phyloP scores from a whole-genome alignment of 2,113 vertebrate species.

The Lepidothrix coronata region DNA sequence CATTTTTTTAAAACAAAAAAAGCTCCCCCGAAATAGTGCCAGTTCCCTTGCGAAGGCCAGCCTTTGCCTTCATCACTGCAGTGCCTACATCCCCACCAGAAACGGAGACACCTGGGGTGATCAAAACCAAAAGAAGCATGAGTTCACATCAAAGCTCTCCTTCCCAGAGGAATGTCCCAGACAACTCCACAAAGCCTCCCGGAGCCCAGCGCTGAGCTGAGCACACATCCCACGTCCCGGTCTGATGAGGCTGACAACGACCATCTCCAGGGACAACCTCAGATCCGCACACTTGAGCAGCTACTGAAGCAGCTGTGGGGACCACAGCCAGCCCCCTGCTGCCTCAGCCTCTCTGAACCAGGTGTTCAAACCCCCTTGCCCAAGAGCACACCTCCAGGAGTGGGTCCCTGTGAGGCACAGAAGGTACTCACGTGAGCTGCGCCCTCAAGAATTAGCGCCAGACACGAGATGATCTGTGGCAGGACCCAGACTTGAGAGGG shows the following conservation, averaged over 20 bases:
- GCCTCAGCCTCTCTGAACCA: background rate
- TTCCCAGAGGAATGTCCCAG: background rate
- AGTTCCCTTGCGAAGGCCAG: background rate
- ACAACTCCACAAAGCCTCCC: background rate
- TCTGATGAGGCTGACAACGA: accelerated
- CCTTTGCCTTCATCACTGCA: background rate
- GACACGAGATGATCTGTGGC: background rate
- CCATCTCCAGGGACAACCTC: background rate
- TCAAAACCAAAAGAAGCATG: background rate
- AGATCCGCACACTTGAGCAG: background rate
- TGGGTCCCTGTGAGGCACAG: background rate
- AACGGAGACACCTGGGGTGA: background rate
- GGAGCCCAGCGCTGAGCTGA: background rate
- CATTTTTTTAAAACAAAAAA: background rate
- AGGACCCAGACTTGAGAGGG: background rate
- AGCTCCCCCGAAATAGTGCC: background rate
- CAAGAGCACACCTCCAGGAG: background rate
- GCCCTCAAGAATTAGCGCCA: background rate
- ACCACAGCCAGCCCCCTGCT: background rate
- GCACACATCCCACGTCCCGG: background rate
- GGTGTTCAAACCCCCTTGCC: too few species aligned
- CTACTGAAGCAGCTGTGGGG: background rate
- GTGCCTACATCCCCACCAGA: background rate
- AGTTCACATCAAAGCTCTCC: background rate
- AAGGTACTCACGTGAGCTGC: background rate